Percentiles rank a stretch among this genome's conserved stretches.
Conservation (phyloP, 2,113 vertebrate genomes). For the Plotosus lineatus region DNA sequence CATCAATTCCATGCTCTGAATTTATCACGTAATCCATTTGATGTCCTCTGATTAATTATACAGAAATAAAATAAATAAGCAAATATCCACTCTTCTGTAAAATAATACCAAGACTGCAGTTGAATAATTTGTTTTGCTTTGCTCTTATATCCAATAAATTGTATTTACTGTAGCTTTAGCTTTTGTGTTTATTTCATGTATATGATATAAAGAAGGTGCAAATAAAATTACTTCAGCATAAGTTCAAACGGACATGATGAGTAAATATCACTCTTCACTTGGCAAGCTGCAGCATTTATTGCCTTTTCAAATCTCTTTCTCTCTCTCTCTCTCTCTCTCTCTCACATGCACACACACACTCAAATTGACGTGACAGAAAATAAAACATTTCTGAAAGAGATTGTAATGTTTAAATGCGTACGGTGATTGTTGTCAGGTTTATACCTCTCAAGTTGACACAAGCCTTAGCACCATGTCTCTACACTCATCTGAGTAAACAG, state of each 20-base stretch:
- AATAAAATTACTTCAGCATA: not conserved
- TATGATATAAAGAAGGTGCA: not conserved
- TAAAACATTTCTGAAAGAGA: constrained; percentile 38
- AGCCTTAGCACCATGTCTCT: constrained; percentile 60
- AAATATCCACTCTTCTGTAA: not conserved
- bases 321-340: not conserved
- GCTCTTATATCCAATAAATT: not conserved
- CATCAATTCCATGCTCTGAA: not conserved
- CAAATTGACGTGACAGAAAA: constrained; percentile 26
- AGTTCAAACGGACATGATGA: not conserved
- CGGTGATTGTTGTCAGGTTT: constrained; percentile 34
- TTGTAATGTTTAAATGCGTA: constrained; percentile 10
- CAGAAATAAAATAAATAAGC: not conserved
- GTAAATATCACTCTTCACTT: not conserved
- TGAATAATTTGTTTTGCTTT: not conserved
- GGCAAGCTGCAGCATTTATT: not conserved
- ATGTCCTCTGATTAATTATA: not conserved
- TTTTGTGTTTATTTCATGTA: not conserved
- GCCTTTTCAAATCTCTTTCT: no score
- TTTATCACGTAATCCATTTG: constrained; percentile 10
- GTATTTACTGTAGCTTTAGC: not conserved
- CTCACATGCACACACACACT: constrained; percentile 6
- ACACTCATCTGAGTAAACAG: constrained; percentile 51
- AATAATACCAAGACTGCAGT: not conserved
- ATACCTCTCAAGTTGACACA: constrained; percentile 24